Conservation (phyloP, 1,140 invertebrate genomes). For the Augochlora pura region DNA sequence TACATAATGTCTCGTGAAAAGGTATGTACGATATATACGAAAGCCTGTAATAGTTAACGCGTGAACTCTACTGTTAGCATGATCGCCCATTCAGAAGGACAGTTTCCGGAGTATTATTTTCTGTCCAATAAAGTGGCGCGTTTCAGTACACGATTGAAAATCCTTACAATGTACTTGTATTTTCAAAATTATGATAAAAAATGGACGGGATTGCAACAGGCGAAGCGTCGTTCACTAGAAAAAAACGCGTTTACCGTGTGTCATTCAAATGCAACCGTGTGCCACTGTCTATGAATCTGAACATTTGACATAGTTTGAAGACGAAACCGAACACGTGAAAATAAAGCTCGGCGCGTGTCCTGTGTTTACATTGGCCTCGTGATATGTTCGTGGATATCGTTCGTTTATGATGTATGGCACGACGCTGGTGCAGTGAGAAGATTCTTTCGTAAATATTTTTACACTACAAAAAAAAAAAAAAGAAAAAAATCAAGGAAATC, state of each 20-base stretch:
- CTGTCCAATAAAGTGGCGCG: neutral
- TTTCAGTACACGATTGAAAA: neutral
- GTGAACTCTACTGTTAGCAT: neutral
- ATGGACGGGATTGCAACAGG: conserved; percentile 56
- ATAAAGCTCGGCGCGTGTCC: neutral
- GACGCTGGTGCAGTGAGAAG: conserved; percentile 13
- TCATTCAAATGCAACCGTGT: neutral
- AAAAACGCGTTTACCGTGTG: neutral
- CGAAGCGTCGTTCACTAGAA: conserved; percentile 14
- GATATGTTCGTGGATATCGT: neutral
- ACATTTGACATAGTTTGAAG: conserved; percentile 4
- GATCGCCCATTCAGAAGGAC: no score
- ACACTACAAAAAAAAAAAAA: neutral
- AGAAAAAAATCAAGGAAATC: neutral
- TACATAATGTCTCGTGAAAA: conserved; percentile 11
- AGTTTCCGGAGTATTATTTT: no score
- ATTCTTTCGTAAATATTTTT: neutral
- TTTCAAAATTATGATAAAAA: conserved; percentile 49
- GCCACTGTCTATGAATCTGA: neutral
- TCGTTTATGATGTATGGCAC: conserved; percentile 41
- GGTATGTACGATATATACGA: conserved; percentile 26
- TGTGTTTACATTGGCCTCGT: neutral
- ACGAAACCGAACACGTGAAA: neutral
- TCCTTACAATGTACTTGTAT: conserved; percentile 6
- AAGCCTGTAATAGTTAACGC: neutral